A percentile compares a stretch with the other conserved stretches of the same genome.
These are phyloP conservation scores for Promerops cafer DNA, from an alignment of 2,113 vertebrate genomes.

Conservation along the genomic window DNA sequence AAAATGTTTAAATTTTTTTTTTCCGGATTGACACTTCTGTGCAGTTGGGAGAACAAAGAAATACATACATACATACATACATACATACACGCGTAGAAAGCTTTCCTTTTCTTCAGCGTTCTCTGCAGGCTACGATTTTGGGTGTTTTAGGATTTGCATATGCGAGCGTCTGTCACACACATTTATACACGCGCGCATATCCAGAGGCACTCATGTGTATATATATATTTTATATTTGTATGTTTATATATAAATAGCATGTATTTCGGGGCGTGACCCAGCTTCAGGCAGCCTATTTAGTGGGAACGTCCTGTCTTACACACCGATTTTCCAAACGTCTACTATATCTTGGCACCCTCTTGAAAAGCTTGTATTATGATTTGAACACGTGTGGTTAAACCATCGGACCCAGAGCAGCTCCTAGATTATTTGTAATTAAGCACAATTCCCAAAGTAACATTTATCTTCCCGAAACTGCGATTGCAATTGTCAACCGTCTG, in stretches of 20 bases:
- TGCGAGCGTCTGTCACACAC: not conserved
- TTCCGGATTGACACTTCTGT: not conserved
- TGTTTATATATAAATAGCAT: not conserved
- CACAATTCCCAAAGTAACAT: conserved; percentile 86
- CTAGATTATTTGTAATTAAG: conserved; percentile 85
- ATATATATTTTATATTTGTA: not conserved
- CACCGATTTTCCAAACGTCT: conserved; percentile 9
- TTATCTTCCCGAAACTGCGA: conserved; percentile 80
- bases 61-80: not conserved
- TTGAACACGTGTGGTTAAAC: conserved; percentile 72
- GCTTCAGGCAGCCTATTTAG: not conserved
- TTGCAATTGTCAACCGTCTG: conserved; percentile 80
- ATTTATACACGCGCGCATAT: not conserved
- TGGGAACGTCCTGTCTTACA: not conserved
- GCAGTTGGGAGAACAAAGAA: not conserved
- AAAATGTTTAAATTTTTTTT: not conserved
- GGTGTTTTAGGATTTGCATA: not conserved
- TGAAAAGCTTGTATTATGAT: conserved; percentile 39
- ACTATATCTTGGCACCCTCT: not conserved
- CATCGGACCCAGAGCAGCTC: conserved; percentile 63
- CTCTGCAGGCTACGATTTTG: not conserved
- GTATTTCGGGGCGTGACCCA: not conserved
- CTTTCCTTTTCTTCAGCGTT: not conserved
- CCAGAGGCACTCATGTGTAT: not conserved
- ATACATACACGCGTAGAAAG: not conserved